Base-by-base conservation (phyloP, 2,888 invertebrate genomes). In the Phengaris arion region DNA sequence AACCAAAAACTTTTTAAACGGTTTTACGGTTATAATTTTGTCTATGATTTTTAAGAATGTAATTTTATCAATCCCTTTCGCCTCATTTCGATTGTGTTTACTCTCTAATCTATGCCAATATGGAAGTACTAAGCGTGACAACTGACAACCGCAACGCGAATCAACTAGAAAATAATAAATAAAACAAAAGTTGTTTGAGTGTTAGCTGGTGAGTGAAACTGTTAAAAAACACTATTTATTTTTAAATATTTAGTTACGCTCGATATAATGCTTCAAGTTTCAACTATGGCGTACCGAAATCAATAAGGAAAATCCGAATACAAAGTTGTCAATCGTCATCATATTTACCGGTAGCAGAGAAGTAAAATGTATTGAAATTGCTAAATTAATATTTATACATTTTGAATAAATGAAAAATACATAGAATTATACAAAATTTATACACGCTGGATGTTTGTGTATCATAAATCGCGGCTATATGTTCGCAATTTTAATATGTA, bases 151-250 rank as follows among this genome's bases (percentile, higher is more conserved):
- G 87, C 87, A 85, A 84, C 85, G 84, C 86, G 85, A 88, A 88
- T 89, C 88, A 87, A 87, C 85, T 88, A 86, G 84, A 85, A 91
- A 90, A 89, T 91, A 92, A 92, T 91, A 91, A 22, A 86, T 82
- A 87, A 85, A 81, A 82, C 84, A 86, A 86, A 86, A 88, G 84
- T 84, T 85, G 86, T 84, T 85, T 84, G 81, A 83, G 83, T 81
- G 82, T 75, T 80, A 78, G 80, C 88, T 84, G 90, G 92, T 93
- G 79, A 92, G 92, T 91, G 83, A 84, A 84, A 80, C 81, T 80
- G 77, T 78, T 77, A 76, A 76, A 81, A 81, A 80, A 77, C 51
- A 72, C 52, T 51, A 48, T 54, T 15, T 69, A 76, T 76, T 76
- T 48, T 6, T 64, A 76, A 68, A 76, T 70, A 74, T 75, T 74